A percentile compares a stretch with the other conserved stretches of the same genome.
Conservation (phyloP, 2,888 invertebrate genomes). For the Drosophila antonietae region DNA sequence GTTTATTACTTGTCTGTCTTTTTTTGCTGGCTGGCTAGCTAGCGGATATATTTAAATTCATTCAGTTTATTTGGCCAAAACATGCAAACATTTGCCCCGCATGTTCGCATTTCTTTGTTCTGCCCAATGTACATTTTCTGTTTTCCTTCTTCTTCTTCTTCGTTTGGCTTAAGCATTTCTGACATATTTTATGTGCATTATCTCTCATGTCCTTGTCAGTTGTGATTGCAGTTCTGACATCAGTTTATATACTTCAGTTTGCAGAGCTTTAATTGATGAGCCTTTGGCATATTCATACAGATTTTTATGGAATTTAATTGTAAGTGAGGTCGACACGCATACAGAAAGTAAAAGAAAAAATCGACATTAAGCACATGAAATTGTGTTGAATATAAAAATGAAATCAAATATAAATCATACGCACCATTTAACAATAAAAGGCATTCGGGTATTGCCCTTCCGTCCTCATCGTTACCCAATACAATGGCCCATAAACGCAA, state of each 20-base stretch:
- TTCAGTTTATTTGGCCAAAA: constrained; percentile 70
- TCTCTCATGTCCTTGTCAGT: constrained; percentile 56
- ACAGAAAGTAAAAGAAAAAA: constrained; percentile 28
- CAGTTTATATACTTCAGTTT: constrained; percentile 55
- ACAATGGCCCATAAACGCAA: constrained; percentile 73
- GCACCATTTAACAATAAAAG: constrained; percentile 79
- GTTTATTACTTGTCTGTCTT: constrained; percentile 65
- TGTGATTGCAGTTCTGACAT: constrained; percentile 48
- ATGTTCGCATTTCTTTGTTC: constrained; percentile 21
- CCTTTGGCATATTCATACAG: constrained; percentile 12
- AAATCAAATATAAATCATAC: constrained; percentile 79
- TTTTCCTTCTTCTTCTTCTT: constrained; percentile 11
- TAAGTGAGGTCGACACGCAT: background rate
- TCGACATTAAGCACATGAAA: constrained; percentile 40
- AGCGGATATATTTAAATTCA: constrained; percentile 62
- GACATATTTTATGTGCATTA: constrained; percentile 75
- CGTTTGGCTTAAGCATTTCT: constrained; percentile 48
- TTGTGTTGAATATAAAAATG: constrained; percentile 50
- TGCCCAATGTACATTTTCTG: background rate
- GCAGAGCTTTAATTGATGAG: constrained; percentile 38
- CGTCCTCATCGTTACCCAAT: constrained; percentile 43
- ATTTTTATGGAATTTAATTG: constrained; percentile 2
- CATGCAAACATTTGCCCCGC: constrained; percentile 66
- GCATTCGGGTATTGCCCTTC: constrained; percentile 51
- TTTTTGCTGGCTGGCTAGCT: constrained; percentile 18